Conservation (phyloP, 2,888 invertebrate genomes). For the Drosophila demipolita region DNA sequence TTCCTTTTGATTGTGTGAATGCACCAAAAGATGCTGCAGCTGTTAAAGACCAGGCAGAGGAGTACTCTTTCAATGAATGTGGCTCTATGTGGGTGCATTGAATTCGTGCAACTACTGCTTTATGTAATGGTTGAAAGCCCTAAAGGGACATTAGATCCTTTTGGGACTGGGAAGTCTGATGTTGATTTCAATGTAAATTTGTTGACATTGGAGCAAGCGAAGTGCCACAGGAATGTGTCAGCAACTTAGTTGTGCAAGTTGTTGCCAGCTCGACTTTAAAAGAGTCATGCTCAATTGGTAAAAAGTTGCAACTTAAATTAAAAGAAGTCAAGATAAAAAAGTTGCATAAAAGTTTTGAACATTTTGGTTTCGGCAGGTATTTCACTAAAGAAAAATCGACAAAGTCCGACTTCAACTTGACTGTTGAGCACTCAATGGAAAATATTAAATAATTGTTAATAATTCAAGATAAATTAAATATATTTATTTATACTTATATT, state of each 20-base stretch:
- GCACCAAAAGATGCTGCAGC: conserved; percentile 59
- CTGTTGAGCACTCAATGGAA: neutral
- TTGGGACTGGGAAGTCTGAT: conserved; percentile 12
- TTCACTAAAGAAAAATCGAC: neutral
- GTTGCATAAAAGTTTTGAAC: neutral
- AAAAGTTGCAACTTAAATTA: neutral
- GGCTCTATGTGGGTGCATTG: conserved; percentile 69
- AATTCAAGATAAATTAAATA: neutral
- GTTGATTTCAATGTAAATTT: conserved; percentile 72
- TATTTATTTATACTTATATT: too few species aligned
- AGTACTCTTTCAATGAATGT: conserved; percentile 8
- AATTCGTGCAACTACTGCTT: conserved; percentile 71
- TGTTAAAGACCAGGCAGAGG: conserved; percentile 26
- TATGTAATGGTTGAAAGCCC: conserved; percentile 44
- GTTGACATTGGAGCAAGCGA: conserved; percentile 49
- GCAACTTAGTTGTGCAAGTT: conserved; percentile 39
- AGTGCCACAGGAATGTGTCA: conserved; percentile 69
- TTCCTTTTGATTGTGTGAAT: conserved; percentile 48
- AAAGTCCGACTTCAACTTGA: neutral
- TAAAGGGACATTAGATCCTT: conserved; percentile 5
- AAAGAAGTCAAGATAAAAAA: neutral
- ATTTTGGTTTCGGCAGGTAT: neutral
- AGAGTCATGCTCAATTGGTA: neutral
- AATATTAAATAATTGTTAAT: neutral
- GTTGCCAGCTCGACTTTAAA: conserved; percentile 16